phyloP scores from a whole-genome alignment of 2,888 invertebrate species.

The Mesodorylaimus sp. region DNA sequence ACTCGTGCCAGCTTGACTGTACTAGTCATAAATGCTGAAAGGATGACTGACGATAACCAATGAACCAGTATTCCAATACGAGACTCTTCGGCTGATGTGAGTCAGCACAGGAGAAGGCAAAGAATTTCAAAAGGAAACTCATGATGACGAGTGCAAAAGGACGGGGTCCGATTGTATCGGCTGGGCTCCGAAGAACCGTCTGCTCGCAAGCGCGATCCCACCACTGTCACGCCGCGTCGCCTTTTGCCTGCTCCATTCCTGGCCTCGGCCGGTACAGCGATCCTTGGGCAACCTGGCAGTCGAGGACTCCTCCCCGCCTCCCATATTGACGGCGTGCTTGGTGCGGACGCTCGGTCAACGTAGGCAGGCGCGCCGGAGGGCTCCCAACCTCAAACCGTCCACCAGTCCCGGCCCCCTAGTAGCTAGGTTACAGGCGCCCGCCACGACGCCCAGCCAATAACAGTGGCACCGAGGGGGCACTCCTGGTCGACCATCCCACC shows the following conservation, averaged over 20 bases:
- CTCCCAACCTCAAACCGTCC: constrained; percentile 82
- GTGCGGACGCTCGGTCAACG: constrained; percentile 71
- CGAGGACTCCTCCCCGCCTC: constrained; percentile 59
- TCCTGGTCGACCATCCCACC: too few relatives aligned
- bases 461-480: too few relatives aligned
- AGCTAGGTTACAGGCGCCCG: constrained; percentile 95
- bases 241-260: constrained; percentile 99
- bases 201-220: constrained; percentile 95
- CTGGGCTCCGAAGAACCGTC: constrained; percentile 54
- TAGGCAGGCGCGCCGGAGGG: constrained; percentile 46
- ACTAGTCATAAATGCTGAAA: too few relatives aligned
- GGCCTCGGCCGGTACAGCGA: constrained; percentile 94
- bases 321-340: constrained; percentile 97
- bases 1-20: too few relatives aligned
- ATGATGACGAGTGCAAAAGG: constrained; percentile 39
- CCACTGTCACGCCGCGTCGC: constrained; percentile 91
- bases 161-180: constrained; percentile 55
- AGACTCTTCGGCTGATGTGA: too few relatives aligned
- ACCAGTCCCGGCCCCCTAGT: constrained; percentile 71
- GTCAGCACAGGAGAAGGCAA: too few relatives aligned
- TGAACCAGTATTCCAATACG: too few relatives aligned
- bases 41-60: too few relatives aligned
- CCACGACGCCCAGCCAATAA: constrained; percentile 83
- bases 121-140: background rate
- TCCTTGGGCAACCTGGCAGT: constrained; percentile 81